Evolutionary conservation across 2,888 invertebrate species (phyloP).

Genomic region (Tetheella fluctuosa): DNA sequence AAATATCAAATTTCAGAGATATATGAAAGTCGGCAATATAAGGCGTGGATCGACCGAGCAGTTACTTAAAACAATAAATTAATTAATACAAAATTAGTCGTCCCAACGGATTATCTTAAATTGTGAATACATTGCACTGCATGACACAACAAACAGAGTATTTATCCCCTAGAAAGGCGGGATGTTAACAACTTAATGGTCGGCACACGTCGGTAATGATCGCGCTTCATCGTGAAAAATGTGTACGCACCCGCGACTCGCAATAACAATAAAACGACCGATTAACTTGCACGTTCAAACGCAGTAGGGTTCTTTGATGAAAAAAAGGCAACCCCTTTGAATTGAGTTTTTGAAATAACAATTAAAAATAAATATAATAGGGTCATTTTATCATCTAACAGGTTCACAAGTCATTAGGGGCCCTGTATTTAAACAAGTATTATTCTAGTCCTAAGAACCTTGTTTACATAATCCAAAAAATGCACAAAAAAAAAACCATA

Average conservation of each 20-base stretch:
- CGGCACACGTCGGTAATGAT: constrained; percentile 64
- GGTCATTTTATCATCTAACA: constrained; percentile 12
- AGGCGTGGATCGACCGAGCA: background rate
- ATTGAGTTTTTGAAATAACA: background rate
- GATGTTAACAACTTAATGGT: constrained; percentile 64
- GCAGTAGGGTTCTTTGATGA: constrained; percentile 31
- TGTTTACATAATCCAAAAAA: background rate
- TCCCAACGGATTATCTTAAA: constrained; percentile 5
- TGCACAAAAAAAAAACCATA: too few species aligned
- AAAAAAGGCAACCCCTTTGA: constrained; percentile 20
- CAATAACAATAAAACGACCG: constrained; percentile 75
- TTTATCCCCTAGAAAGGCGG: constrained; percentile 41
- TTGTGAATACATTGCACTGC: constrained; percentile 33
- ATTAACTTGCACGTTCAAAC: constrained; percentile 60
- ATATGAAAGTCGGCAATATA: background rate
- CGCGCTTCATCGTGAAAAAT: constrained; percentile 44
- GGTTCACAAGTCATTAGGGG: background rate
- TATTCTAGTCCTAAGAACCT: background rate
- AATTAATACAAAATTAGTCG: background rate
- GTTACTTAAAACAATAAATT: background rate
- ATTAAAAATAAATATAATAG: constrained; percentile 8
- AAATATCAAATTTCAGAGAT: background rate
- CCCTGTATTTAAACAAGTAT: background rate
- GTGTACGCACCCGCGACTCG: constrained; percentile 38
- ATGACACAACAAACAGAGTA: constrained; percentile 20